A percentile compares a stretch with the other conserved stretches of the same genome.
phyloP scores from a whole-genome alignment of 2,888 invertebrate genomes.

The Entomobrya multifasciata region DNA sequence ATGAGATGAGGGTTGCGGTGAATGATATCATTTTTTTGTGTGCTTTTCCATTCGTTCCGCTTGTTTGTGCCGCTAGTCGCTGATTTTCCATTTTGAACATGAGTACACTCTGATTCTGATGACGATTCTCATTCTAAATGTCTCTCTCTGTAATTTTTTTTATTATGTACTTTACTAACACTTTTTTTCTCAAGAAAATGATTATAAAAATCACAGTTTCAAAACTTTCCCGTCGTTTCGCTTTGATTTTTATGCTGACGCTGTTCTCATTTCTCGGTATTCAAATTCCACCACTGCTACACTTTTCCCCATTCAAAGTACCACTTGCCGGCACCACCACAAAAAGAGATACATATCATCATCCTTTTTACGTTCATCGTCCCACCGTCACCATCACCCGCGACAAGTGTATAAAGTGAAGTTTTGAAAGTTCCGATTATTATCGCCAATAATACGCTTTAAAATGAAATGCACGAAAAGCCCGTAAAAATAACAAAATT shows the following conservation, averaged over 20 bases:
- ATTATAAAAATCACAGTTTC: background rate
- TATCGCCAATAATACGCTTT: background rate
- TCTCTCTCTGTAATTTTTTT: background rate
- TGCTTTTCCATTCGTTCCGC: conserved; percentile 57
- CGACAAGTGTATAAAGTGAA: background rate
- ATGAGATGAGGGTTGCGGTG: conserved; percentile 24
- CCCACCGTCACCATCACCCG: background rate
- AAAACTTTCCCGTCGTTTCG: conserved; percentile 6
- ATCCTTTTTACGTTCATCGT: no score
- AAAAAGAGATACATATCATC: background rate
- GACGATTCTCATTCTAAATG: no score
- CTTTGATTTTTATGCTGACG: conserved; percentile 61
- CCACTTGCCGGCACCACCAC: no score
- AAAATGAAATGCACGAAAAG: conserved; percentile 18
- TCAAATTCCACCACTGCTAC: no score
- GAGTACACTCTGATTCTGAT: background rate
- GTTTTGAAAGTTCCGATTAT: conserved; percentile 7
- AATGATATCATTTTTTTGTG: conserved; percentile 42
- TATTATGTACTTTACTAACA: background rate
- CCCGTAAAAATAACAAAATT: background rate
- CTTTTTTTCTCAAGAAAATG: background rate
- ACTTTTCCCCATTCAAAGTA: no score
- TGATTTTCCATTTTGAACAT: conserved; percentile 10
- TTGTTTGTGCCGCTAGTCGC: conserved; percentile 58
- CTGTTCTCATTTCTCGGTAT: conserved; percentile 58